These are phyloP conservation scores for Harpegnathos saltator DNA, from an alignment of 1,140 invertebrate genomes.

Conservation along the genomic window DNA sequence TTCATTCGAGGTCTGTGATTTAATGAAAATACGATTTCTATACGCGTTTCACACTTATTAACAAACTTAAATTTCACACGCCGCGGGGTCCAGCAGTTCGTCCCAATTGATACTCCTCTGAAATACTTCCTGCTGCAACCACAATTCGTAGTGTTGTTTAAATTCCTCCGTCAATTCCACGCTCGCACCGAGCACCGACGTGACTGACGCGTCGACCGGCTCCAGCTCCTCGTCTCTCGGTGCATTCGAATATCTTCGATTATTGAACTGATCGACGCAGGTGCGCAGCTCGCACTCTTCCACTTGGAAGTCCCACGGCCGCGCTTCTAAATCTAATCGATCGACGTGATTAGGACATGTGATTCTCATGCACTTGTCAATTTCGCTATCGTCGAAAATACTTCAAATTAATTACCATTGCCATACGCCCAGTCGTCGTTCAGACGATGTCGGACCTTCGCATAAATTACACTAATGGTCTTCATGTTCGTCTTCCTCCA, in stretches of 20 bases:
- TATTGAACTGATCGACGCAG: constrained; percentile 98
- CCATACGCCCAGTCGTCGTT: constrained; percentile 99
- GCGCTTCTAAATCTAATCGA: constrained; percentile 94
- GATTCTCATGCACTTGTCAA: too few species aligned
- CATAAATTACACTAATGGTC: constrained; percentile 99
- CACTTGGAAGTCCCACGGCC: constrained; percentile 99
- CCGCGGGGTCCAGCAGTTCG: constrained; percentile 83
- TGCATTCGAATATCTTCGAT: constrained; percentile 91
- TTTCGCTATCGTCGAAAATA: neutral
- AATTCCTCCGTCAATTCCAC: constrained; percentile 97
- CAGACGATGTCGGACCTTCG: constrained; percentile 96
- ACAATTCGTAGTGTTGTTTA: constrained; percentile 97
- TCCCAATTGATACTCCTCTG: constrained; percentile 93
- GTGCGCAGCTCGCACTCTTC: constrained; percentile 98
- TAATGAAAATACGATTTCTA: constrained; percentile 66
- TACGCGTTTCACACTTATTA: constrained; percentile 60
- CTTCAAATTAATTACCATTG: constrained; percentile 89
- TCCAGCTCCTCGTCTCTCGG: constrained; percentile 90
- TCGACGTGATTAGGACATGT: constrained; percentile 23
- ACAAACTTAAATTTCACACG: constrained; percentile 78
- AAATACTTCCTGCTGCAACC: constrained; percentile 99
- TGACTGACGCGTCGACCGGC: constrained; percentile 94
- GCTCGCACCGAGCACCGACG: constrained; percentile 92
- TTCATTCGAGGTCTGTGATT: constrained; percentile 64
- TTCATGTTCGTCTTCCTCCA: constrained; percentile 99